A percentile compares a stretch with the other conserved stretches of the same genome.
Conservation (phyloP, 2,113 vertebrate species). For the Melanerpes formicivorus region DNA sequence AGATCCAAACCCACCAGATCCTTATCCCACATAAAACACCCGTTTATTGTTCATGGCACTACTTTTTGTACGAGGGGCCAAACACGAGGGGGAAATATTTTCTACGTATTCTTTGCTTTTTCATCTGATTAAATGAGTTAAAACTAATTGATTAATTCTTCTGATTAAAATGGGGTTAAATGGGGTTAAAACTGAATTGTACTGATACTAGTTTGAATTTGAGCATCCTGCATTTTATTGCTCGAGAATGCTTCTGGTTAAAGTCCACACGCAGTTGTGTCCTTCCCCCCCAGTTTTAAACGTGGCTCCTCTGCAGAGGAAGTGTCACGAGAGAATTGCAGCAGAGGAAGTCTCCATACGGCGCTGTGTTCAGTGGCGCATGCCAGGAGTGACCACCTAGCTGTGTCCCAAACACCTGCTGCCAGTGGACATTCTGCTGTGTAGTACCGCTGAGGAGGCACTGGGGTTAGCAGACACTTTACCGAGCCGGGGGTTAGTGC, state of each 20-base stretch:
- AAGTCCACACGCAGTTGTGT: not conserved
- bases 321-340: not conserved
- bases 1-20: not conserved
- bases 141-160: not conserved
- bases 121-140: not conserved
- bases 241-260: not conserved
- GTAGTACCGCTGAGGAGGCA: accelerated
- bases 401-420: accelerated
- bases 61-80: not conserved
- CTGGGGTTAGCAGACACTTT: accelerated
- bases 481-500: accelerated
- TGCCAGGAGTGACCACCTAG: not conserved
- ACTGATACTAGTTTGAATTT: not conserved
- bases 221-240: not conserved
- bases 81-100: not conserved
- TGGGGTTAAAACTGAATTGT: not conserved
- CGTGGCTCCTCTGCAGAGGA: accelerated
- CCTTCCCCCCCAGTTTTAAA: not conserved
- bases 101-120: not conserved
- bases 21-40: not conserved
- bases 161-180: not conserved
- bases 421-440: accelerated
- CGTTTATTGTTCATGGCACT: not conserved
- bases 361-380: not conserved
- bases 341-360: not conserved